Evolutionary conservation across 2,888 invertebrate species (phyloP).

Genomic region (Xiphydria camelus): DNA sequence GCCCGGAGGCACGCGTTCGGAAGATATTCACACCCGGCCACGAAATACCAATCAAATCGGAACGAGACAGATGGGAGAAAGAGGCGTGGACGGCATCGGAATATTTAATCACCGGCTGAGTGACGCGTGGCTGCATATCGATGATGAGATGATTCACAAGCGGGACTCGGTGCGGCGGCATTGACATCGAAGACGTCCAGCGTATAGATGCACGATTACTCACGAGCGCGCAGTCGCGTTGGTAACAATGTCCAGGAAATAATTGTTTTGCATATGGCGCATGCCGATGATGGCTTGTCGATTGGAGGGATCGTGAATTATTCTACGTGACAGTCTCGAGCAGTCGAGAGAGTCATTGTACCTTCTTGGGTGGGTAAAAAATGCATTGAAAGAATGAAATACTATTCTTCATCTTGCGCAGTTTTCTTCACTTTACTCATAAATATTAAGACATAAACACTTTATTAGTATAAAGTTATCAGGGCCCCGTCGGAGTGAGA

Average conservation of each 20-base stretch:
- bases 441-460: too few species aligned
- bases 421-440: too few species aligned
- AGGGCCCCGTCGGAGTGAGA: too few species aligned
- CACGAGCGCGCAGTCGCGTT: background rate
- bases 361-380: too few species aligned
- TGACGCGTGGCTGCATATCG: conserved; percentile 33
- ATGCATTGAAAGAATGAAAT: too few species aligned
- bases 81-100: conserved; percentile 25
- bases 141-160: conserved; percentile 35
- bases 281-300: too few species aligned
- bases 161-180: background rate
- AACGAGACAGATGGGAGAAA: background rate
- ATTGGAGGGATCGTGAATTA: background rate
- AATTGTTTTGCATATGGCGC: conserved; percentile 1
- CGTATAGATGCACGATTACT: conserved; percentile 4
- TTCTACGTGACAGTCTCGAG: too few species aligned
- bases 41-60: conserved; percentile 28
- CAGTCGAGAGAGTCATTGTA: too few species aligned
- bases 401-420: too few species aligned
- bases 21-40: conserved; percentile 32
- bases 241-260: background rate
- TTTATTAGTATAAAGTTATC: too few species aligned
- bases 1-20: conserved; percentile 35
- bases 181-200: conserved; percentile 5
- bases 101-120: conserved; percentile 30